A percentile compares a stretch with the other conserved stretches of the same genome.
phyloP scores from a whole-genome alignment of 2,113 vertebrate species.

The Hyperoodon ampullatus region DNA sequence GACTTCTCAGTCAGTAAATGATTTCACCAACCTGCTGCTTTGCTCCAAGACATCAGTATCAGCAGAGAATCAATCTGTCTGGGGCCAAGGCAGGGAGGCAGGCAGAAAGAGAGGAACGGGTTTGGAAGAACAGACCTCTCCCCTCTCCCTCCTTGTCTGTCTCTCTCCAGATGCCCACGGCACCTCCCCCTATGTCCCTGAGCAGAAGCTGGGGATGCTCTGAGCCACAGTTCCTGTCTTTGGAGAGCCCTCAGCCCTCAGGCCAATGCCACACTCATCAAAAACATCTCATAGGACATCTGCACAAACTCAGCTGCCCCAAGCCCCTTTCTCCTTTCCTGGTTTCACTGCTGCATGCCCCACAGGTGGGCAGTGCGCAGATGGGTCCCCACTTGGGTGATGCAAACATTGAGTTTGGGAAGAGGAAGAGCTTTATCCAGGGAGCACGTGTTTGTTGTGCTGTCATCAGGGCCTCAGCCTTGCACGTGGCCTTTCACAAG shows the following conservation, averaged over 20 bases:
- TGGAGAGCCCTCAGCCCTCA: neutral
- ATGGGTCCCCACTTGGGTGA: neutral
- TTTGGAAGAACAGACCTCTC: neutral
- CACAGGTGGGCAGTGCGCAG: neutral
- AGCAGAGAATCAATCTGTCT: slow-evolving; percentile 15
- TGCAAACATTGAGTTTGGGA: neutral
- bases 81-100: neutral
- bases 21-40: slow-evolving; percentile 77
- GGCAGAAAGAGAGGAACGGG: neutral
- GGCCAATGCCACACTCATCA: neutral
- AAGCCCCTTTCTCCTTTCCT: neutral
- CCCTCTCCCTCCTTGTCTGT: neutral
- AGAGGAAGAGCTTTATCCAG: slow-evolving; percentile 2
- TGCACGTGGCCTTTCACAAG: neutral
- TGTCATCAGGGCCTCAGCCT: neutral
- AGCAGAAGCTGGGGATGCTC: neutral
- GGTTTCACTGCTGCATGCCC: neutral
- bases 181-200: neutral
- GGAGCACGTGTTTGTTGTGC: neutral
- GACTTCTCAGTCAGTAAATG: slow-evolving; percentile 77
- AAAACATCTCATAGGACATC: neutral
- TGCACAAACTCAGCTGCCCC: neutral
- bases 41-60: slow-evolving; percentile 76
- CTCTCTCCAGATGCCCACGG: neutral
- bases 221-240: neutral